Base-by-base conservation (phyloP, 2,113 vertebrate genomes). In the Dinomys branickii region DNA sequence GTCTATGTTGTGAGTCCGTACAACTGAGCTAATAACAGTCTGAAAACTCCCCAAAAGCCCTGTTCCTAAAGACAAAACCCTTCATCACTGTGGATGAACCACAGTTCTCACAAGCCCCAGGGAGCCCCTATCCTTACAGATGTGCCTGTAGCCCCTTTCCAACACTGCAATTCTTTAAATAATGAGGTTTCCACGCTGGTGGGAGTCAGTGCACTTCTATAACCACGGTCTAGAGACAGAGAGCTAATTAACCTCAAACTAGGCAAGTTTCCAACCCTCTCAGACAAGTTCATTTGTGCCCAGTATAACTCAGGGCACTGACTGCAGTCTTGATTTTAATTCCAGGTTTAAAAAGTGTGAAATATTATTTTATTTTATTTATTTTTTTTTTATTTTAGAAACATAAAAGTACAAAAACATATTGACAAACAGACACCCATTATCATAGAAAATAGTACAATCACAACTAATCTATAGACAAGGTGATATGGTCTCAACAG, bases 211-310 rank as follows among this genome's bases (percentile, higher is more conserved):
- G 7, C 13, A 44, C 65, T n/a, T 33, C 71, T 86, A 85, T 81
- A n/a, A 41, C 75, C 67, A n/a, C 38, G 83, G 82, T 94, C 63
- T 4, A 26, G 78, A 96, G 94, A 86, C 24, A 44, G 0, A 83
- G 54, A 94, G 91, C 94, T 95, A 95, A 96, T 95, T 91, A 95
- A 94, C 86, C 88, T 96, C 73, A 82, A 85, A 73, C 14, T 26
- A 81, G 88, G 82, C 94, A 95, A 91, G 78, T 73, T 91, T 95
- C 94, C 93, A 98, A 54, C 59, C 88, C 77, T 93, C 90, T 58
- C 63, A 26, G 91, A 88, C 38, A 86, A 94, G 61, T 86, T 96
- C 94, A 88, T 95, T 93, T 93, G 95, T 89, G 24, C 38, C 85
- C 91, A 3, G 0, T 78, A 2, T 56, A 97, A 94, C 88, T 88